Conservation (phyloP, 2,113 vertebrate genomes). For the Orcinus orca region DNA sequence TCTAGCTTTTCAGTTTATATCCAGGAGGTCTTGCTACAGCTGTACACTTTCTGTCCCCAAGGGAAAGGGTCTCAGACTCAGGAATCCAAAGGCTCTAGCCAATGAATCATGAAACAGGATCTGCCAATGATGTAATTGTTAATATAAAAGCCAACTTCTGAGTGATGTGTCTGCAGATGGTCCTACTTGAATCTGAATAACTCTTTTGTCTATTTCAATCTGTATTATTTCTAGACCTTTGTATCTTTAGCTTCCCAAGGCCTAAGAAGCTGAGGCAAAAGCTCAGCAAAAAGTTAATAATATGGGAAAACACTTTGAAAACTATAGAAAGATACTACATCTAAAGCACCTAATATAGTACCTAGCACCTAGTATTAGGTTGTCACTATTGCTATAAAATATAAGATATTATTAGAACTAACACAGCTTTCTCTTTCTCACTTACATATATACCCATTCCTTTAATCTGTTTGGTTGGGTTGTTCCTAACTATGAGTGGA, state of each 20-base stretch:
- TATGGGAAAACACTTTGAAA: neutral
- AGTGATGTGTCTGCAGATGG: neutral
- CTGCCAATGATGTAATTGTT: neutral
- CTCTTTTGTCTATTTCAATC: neutral
- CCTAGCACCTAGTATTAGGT: neutral
- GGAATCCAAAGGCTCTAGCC: neutral
- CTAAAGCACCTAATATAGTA: neutral
- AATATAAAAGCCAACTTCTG: neutral
- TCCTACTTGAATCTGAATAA: neutral
- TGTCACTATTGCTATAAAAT: neutral
- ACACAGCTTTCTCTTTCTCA: neutral
- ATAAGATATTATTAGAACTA: neutral
- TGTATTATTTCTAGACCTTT: conserved; percentile 25
- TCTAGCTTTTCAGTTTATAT: neutral
- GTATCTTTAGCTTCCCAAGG: neutral
- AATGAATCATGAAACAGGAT: neutral
- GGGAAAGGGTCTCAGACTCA: neutral
- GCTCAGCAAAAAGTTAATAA: neutral
- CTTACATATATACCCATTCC: neutral
- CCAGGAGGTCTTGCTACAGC: neutral
- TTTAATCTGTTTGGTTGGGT: neutral
- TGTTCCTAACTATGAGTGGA: neutral
- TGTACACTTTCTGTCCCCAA: neutral
- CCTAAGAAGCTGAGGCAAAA: neutral
- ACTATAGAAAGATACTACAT: neutral